A percentile compares a stretch with the other conserved stretches of the same genome.
Conservation (phyloP, 2,113 vertebrate species). For the Siniperca chuatsi region DNA sequence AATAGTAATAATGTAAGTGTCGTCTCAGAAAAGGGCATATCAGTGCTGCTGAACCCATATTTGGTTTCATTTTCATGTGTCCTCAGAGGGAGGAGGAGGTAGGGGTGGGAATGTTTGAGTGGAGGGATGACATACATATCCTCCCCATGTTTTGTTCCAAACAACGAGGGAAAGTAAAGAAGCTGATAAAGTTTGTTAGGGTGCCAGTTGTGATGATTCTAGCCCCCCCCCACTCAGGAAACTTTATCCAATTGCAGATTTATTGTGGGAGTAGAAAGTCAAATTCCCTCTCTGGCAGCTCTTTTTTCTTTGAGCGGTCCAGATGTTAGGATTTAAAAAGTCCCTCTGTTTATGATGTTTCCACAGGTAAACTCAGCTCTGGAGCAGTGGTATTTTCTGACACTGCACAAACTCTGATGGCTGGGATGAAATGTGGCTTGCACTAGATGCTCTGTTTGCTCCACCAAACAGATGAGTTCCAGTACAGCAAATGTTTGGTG, state of each 20-base stretch:
- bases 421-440: slow-evolving; percentile 33
- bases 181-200: slow-evolving; percentile 27
- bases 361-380: slow-evolving; percentile 58
- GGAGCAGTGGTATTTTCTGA: slow-evolving; percentile 56
- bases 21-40: not conserved
- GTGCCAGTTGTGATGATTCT: slow-evolving; percentile 47
- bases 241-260: slow-evolving; percentile 49
- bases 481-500: slow-evolving; percentile 66
- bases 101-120: not conserved
- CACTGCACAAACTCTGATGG: slow-evolving; percentile 39
- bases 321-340: slow-evolving; percentile 27
- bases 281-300: slow-evolving; percentile 45
- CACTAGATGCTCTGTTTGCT: slow-evolving; percentile 54
- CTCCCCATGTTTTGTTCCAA: slow-evolving; percentile 57
- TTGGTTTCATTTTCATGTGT: slow-evolving; percentile 22
- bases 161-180: slow-evolving; percentile 32
- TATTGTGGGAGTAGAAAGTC: slow-evolving; percentile 49
- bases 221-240: slow-evolving; percentile 56
- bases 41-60: slow-evolving; percentile 12
- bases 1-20: not conserved
- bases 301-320: slow-evolving; percentile 45
- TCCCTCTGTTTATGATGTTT: slow-evolving; percentile 54
- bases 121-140: slow-evolving; percentile 51
- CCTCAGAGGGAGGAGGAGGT: slow-evolving; percentile 13
- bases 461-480: slow-evolving; percentile 41